phyloP scores from a whole-genome alignment of 2,888 invertebrate species.

The Sminthurinus aureus region DNA sequence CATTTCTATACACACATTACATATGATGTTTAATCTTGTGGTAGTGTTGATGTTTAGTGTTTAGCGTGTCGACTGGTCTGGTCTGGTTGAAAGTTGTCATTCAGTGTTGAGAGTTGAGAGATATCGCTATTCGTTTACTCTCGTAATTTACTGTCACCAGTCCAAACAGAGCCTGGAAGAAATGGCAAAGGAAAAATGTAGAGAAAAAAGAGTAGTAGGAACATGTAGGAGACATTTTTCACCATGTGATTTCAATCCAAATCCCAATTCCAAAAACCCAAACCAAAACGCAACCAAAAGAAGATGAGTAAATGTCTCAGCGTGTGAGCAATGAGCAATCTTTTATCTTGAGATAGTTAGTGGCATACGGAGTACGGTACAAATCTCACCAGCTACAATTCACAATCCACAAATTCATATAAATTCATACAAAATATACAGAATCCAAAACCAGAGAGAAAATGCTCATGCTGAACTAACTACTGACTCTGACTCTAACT shows the following conservation, averaged over 20 bases:
- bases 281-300: too few relatives aligned
- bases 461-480: too few relatives aligned
- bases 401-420: too few relatives aligned
- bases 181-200: background rate
- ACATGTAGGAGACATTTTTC: background rate
- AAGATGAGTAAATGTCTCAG: conserved; percentile 26
- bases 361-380: too few relatives aligned
- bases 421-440: too few relatives aligned
- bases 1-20: background rate
- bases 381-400: too few relatives aligned
- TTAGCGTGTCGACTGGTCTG: too few relatives aligned
- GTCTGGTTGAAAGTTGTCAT: too few relatives aligned
- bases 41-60: too few relatives aligned
- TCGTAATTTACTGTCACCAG: background rate
- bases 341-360: conserved; percentile 23
- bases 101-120: background rate
- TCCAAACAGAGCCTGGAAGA: background rate
- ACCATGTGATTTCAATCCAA: background rate
- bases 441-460: too few relatives aligned
- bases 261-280: background rate
- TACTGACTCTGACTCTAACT: too few relatives aligned
- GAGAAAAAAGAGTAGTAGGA: background rate
- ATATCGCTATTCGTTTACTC: background rate
- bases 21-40: background rate
- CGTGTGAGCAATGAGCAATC: conserved; percentile 34